Conservation (phyloP, 2,888 invertebrate species). For the Eupithecia subfuscata region DNA sequence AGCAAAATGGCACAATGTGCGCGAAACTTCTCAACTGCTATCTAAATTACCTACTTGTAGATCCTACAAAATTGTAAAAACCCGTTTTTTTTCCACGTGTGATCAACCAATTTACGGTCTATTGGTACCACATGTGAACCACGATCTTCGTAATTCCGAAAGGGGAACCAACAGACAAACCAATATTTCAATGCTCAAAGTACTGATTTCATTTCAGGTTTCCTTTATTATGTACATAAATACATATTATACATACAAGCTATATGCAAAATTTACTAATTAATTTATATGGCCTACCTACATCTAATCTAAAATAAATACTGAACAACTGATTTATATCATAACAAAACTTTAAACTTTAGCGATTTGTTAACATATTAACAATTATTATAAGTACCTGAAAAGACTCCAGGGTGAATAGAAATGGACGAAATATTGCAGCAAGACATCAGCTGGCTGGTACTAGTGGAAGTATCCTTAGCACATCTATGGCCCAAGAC, state of each 20-base stretch:
- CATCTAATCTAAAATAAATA: slow-evolving; percentile 12
- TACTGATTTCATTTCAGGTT: not conserved
- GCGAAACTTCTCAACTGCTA: too few species aligned
- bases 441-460: too few species aligned
- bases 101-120: not conserved
- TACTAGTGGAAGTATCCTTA: too few species aligned
- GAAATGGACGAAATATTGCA: too few species aligned
- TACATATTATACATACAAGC: not conserved
- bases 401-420: too few species aligned
- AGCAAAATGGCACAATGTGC: too few species aligned
- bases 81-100: too few species aligned
- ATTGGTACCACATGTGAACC: not conserved
- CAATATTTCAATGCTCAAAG: slow-evolving; percentile 2
- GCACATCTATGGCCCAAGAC: too few species aligned
- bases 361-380: not conserved
- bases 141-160: not conserved
- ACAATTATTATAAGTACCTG: not conserved
- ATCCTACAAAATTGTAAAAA: too few species aligned
- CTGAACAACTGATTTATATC: not conserved
- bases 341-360: not conserved
- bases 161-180: not conserved
- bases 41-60: too few species aligned
- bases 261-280: not conserved
- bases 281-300: not conserved
- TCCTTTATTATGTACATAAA: not conserved